Base-by-base conservation (phyloP, 2,888 invertebrate genomes). In the Pilophorus perplexus region DNA sequence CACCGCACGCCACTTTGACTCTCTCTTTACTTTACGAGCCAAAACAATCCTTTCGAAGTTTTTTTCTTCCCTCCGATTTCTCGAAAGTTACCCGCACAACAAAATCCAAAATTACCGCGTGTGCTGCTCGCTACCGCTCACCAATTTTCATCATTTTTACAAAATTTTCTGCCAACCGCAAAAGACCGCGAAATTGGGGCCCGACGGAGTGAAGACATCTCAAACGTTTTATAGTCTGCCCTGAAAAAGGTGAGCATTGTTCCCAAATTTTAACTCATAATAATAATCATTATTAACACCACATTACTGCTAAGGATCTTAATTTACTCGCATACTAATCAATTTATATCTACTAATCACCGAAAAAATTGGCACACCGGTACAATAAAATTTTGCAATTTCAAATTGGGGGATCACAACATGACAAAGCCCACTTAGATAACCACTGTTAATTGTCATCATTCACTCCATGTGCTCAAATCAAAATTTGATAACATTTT, bases 1-100 rank as follows among this genome's bases (percentile, higher is more conserved):
- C 64, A 64, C 64, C 64, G 64, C 64, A 54, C 64, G 52, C 64
- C 64, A 62, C 62, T 62, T 62, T 62, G 22, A 20, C 44, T 27
- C 33, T 28, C 18, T 23, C 46, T 62, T 46, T 62, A 62, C 62
- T 44, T 52, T 52, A 52, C 52, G 52, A 52, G 16, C 28, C 62
- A 25, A 62, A 62, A 62, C 25, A 23, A 62, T 44, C 62, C 62
- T 62, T 62, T 33, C 62, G 62, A 42, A 59, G 60, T 42, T 60
- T 60, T 40, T 25, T 37, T 38, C 42, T 38, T 44, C 57, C 38
- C n/a, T 57, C 22, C 25, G 27, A 23, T 38, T 38, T 33, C 4
- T 37, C 12, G 8, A 37, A 22, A 33, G 12, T 14, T 25, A 10
- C 48, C 48, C 5, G 6, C 23, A 25, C n/a, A n/a, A n/a, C n/a